These are phyloP conservation scores for Nerophis ophidion DNA, from an alignment of 2,113 vertebrate species.

Conservation along the genomic window DNA sequence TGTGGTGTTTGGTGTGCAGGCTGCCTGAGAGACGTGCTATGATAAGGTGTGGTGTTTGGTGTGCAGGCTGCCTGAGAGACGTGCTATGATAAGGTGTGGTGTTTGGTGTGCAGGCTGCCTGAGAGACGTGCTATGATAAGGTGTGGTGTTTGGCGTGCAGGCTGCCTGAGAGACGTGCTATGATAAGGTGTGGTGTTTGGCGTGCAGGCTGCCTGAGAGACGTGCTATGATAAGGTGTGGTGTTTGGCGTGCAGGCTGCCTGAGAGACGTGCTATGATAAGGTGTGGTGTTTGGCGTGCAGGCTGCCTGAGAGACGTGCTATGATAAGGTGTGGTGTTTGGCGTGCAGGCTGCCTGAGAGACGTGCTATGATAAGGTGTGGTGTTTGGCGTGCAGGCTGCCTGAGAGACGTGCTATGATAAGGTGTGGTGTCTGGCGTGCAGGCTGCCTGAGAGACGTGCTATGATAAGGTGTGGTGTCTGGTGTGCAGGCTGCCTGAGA, in stretches of 20 bases:
- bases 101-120: slow-evolving; percentile 74
- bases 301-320: slow-evolving; percentile 83
- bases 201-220: slow-evolving; percentile 81
- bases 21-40: slow-evolving; percentile 82
- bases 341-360: slow-evolving; percentile 79
- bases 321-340: too few relatives aligned
- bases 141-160: slow-evolving; percentile 46
- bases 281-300: slow-evolving; percentile 29
- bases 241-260: slow-evolving; percentile 71
- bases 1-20: slow-evolving; percentile 56
- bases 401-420: slow-evolving; percentile 77
- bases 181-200: too few relatives aligned
- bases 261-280: slow-evolving; percentile 76
- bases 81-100: slow-evolving; percentile 42
- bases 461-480: too few relatives aligned
- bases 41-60: too few relatives aligned
- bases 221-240: slow-evolving; percentile 43
- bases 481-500: slow-evolving; percentile 79
- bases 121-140: slow-evolving; percentile 72
- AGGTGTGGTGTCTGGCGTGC: not conserved
- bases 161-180: slow-evolving; percentile 82
- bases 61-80: slow-evolving; percentile 82
- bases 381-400: slow-evolving; percentile 68
- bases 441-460: slow-evolving; percentile 84
- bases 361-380: slow-evolving; percentile 55